Evolutionary conservation across 2,113 vertebrate species (phyloP).

Genomic region (Craseonycteris thonglongyai): DNA sequence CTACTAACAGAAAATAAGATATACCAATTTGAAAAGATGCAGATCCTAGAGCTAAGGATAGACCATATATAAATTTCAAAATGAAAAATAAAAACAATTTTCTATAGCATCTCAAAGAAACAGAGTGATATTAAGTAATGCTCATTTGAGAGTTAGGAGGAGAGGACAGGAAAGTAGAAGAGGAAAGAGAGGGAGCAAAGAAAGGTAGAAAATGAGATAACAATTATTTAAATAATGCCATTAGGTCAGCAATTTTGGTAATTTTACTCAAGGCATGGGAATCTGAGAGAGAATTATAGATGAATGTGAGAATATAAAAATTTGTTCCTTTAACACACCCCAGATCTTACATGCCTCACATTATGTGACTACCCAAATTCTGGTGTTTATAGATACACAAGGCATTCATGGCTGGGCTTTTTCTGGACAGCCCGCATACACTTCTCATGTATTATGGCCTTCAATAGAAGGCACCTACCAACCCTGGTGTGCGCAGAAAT

Average conservation of each 20-base stretch:
- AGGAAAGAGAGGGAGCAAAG: not conserved
- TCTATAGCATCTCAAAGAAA: not conserved
- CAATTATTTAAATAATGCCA: not conserved
- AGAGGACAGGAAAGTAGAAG: not conserved
- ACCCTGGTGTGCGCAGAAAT: not conserved
- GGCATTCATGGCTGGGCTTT: no score
- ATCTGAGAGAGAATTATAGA: not conserved
- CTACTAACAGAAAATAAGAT: not conserved
- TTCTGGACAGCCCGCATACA: no score
- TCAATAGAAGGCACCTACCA: not conserved
- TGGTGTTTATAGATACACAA: no score
- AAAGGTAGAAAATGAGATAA: not conserved
- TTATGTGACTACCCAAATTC: not conserved
- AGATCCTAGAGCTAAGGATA: not conserved
- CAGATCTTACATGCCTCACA: not conserved
- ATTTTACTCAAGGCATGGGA: not conserved
- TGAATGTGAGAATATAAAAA: not conserved
- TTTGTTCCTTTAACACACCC: not conserved
- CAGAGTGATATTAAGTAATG: not conserved
- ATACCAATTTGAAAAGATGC: not conserved
- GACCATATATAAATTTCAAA: not conserved
- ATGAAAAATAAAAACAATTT: not conserved
- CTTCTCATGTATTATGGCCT: not conserved
- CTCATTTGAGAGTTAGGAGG: not conserved
- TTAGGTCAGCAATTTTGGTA: no score